Percentiles rank a stretch among this genome's conserved stretches.
These are phyloP conservation scores for Drosophila buzzatii DNA, from an alignment of 2,888 invertebrate genomes.

Conservation along the genomic window DNA sequence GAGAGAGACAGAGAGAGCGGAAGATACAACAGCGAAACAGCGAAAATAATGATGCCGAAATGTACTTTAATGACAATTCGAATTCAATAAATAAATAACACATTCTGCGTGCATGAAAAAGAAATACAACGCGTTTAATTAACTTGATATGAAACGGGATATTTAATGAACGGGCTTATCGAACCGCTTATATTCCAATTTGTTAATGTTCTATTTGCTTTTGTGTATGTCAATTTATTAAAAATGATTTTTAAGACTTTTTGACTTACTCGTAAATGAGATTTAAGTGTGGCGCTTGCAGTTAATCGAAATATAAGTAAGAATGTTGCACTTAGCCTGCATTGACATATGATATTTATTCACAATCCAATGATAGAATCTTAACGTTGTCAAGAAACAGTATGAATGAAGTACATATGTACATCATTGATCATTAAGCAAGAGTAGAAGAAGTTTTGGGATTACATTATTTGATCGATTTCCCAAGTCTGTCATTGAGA, in stretches of 20 bases:
- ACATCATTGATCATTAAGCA: too few relatives aligned
- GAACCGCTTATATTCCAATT: background rate
- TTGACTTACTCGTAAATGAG: background rate
- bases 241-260: background rate
- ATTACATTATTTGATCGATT: too few relatives aligned
- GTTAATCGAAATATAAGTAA: conserved; percentile 2
- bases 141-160: background rate
- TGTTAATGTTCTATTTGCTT: background rate
- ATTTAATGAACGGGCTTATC: conserved; percentile 1
- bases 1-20: background rate
- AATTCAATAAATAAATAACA: conserved; percentile 1
- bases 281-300: background rate
- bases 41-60: conserved; percentile 6
- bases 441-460: too few relatives aligned
- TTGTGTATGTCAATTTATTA: background rate
- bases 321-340: background rate
- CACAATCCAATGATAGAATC: too few relatives aligned
- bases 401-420: too few relatives aligned
- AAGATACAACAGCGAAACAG: background rate
- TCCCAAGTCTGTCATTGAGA: too few relatives aligned
- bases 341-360: background rate
- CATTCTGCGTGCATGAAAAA: background rate
- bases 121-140: background rate
- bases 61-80: background rate
- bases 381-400: too few relatives aligned